Percentiles rank a stretch among this genome's conserved stretches.
phyloP scores from a whole-genome alignment of 2,888 invertebrate species.

The Thereva nobilitata region DNA sequence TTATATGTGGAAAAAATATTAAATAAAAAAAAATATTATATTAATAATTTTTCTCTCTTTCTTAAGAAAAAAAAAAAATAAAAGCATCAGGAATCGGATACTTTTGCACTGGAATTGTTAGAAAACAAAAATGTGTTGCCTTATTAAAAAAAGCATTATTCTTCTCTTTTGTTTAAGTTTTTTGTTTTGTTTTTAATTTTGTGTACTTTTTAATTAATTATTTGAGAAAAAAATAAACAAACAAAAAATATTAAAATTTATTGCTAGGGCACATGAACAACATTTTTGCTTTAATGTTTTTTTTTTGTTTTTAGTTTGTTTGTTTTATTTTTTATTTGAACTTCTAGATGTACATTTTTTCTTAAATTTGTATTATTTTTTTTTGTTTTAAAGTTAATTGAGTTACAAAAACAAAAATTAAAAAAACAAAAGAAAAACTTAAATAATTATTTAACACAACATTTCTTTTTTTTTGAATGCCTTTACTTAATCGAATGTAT shows the following conservation, averaged over 20 bases:
- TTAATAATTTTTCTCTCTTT: too few species aligned
- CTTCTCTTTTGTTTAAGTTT: not conserved
- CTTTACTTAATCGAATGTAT: constrained; percentile 17
- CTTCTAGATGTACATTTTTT: too few species aligned
- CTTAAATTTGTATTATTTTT: too few species aligned
- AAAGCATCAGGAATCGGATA: too few species aligned
- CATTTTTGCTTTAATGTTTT: not conserved
- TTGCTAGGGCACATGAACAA: constrained; percentile 34
- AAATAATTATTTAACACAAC: not conserved
- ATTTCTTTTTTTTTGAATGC: not conserved
- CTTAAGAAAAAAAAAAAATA: too few species aligned
- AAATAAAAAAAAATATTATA: too few species aligned
- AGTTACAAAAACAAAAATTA: too few species aligned
- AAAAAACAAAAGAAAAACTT: constrained; percentile 9
- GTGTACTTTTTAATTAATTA: not conserved
- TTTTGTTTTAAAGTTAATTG: too few species aligned
- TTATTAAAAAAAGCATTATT: not conserved
- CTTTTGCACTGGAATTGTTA: not conserved
- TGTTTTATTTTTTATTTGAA: too few species aligned
- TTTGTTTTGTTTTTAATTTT: constrained; percentile 8
- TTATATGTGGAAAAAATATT: too few species aligned
- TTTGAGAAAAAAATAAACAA: not conserved
- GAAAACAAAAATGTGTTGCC: not conserved
- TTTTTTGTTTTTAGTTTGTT: constrained; percentile 8
- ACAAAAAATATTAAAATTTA: constrained; percentile 24